These are phyloP conservation scores for Thymelicus sylvestris DNA, from an alignment of 2,888 invertebrate genomes.

Conservation along the genomic window DNA sequence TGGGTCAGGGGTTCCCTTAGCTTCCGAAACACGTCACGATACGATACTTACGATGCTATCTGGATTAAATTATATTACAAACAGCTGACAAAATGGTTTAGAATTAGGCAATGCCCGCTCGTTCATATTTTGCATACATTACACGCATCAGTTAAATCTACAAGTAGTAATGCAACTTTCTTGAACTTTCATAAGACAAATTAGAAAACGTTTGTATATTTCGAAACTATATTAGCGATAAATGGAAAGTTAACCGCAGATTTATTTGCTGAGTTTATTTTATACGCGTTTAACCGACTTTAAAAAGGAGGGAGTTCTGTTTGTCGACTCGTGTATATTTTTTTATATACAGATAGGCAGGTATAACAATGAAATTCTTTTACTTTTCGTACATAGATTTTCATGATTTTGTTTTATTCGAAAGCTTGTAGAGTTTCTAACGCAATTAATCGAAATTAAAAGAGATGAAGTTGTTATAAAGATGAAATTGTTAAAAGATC, in stretches of 20 bases:
- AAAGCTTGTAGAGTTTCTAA: neutral
- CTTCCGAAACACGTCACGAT: constrained; percentile 40
- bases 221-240: constrained; percentile 11
- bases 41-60: constrained; percentile 20
- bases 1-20: constrained; percentile 40
- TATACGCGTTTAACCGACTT: neutral
- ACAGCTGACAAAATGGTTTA: constrained; percentile 2
- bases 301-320: neutral
- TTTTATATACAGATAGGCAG: too few relatives aligned
- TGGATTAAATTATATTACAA: constrained; percentile 32
- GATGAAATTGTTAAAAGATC: too few relatives aligned
- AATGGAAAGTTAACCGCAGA: constrained; percentile 7
- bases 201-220: constrained; percentile 14
- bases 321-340: too few relatives aligned
- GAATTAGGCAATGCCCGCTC: neutral
- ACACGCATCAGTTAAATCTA: constrained; percentile 8
- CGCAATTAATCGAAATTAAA: too few relatives aligned
- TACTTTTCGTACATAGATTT: neutral
- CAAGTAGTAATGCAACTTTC: constrained; percentile 10
- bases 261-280: neutral
- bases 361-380: neutral
- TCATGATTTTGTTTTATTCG: neutral
- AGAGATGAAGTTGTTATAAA: too few relatives aligned
- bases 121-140: constrained; percentile 6
- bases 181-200: constrained; percentile 1